Conservation (phyloP, 2,113 vertebrate species). For the Terrapene triunguis region DNA sequence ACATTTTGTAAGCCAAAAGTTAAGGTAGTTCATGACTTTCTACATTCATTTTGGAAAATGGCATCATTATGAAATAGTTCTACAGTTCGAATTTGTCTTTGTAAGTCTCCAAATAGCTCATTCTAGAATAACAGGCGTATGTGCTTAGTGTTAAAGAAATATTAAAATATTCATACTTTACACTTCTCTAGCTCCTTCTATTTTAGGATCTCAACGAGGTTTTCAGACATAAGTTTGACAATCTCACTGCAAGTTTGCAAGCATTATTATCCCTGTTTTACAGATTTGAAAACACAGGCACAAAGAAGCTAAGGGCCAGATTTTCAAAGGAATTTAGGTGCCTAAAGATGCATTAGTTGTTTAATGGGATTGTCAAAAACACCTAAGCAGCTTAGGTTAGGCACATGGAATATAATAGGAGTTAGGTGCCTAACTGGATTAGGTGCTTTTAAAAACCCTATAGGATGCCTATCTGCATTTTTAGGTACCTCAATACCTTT, state of each 20-base stretch:
- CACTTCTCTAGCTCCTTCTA: neutral
- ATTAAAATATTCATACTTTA: neutral
- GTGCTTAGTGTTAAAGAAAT: neutral
- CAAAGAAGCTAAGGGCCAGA: neutral
- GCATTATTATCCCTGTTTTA: neutral
- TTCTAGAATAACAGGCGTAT: neutral
- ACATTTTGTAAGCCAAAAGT: constrained; percentile 37
- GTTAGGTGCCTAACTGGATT: neutral
- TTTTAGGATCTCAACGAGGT: fast-evolving
- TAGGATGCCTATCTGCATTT: neutral
- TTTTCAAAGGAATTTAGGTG: neutral
- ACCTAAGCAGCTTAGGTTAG: neutral
- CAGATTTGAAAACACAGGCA: neutral
- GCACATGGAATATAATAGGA: neutral
- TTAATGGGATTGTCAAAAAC: neutral
- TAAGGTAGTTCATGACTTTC: neutral
- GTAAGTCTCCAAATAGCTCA: neutral
- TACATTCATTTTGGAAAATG: constrained; percentile 15
- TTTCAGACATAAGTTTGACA: neutral
- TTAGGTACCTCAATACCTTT: neutral
- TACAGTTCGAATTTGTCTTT: neutral
- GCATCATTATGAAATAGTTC: neutral
- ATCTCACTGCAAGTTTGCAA: neutral
- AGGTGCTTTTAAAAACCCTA: constrained; percentile 1
- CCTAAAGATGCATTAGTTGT: neutral